Percentiles rank a stretch among this genome's conserved stretches.
Evolutionary conservation across 2,797 vertebrate genomes (phyloP).

Genomic region (Serranus cabrilla): DNA sequence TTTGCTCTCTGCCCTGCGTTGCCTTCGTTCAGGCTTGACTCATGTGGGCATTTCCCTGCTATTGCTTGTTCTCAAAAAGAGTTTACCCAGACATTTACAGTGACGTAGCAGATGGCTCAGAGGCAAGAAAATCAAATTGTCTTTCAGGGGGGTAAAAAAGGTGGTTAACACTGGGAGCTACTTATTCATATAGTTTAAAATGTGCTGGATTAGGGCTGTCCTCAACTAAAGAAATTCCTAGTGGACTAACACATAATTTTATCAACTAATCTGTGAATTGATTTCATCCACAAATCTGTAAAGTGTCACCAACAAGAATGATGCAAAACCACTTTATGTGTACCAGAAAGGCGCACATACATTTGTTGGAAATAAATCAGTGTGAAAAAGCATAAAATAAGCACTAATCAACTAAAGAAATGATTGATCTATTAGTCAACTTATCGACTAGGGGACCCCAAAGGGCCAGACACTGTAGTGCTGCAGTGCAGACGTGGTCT

Average conservation of each 20-base stretch:
- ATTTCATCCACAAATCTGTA: no score
- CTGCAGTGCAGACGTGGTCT: slow-evolving; percentile 29
- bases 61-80: neutral
- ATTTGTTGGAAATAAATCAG: no score
- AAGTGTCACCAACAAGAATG: no score
- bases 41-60: slow-evolving; percentile 14
- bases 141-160: neutral
- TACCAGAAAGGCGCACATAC: no score
- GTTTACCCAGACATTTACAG: neutral
- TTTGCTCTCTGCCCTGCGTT: slow-evolving; percentile 28
- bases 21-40: slow-evolving; percentile 31
- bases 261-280: no score
- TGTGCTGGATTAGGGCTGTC: neutral
- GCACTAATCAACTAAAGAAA: no score
- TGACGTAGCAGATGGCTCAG: neutral
- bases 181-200: slow-evolving; percentile 13
- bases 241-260: neutral
- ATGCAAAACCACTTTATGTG: no score
- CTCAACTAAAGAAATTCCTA: no score
- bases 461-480: neutral
- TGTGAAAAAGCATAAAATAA: no score
- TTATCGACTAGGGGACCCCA: no score
- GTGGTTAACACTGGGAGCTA: neutral
- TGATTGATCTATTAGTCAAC: no score
- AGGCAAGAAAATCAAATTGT: neutral